These are phyloP conservation scores for Coracopsis vasa DNA, from an alignment of 2,113 vertebrate species.

Conservation along the genomic window DNA sequence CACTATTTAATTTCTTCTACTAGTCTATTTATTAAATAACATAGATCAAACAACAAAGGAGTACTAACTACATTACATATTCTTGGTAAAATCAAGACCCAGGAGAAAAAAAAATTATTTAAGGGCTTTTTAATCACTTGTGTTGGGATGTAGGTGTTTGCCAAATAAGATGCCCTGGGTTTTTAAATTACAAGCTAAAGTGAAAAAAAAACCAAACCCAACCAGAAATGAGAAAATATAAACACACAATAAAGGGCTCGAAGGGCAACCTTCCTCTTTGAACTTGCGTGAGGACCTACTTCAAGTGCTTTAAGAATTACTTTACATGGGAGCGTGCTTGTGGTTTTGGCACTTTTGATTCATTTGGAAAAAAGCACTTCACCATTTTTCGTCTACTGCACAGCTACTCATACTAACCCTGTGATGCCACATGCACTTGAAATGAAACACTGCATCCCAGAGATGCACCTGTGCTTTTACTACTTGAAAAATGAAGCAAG, in stretches of 20 bases:
- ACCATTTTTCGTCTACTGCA: neutral
- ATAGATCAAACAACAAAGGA: neutral
- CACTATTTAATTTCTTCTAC: neutral
- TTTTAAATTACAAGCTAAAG: neutral
- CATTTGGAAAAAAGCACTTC: neutral
- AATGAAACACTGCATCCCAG: neutral
- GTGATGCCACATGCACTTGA: slow-evolving; percentile 69
- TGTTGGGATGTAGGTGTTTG: neutral
- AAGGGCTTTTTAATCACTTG: neutral
- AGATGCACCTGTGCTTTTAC: slow-evolving; percentile 16
- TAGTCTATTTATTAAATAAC: too few species aligned
- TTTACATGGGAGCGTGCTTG: neutral
- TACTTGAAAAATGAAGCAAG: slow-evolving; percentile 12
- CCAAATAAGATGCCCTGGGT: neutral
- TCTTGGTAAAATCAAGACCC: neutral
- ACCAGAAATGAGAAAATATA: neutral
- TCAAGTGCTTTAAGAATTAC: neutral
- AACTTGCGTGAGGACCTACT: neutral
- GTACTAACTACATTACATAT: accelerated
- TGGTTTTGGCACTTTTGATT: neutral
- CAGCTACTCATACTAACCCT: slow-evolving; percentile 70
- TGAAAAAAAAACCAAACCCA: neutral
- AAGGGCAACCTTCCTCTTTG: neutral
- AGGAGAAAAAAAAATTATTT: neutral
- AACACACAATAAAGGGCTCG: neutral